Conservation (phyloP, 2,888 invertebrate genomes). For the Lithophane semibrunnea region DNA sequence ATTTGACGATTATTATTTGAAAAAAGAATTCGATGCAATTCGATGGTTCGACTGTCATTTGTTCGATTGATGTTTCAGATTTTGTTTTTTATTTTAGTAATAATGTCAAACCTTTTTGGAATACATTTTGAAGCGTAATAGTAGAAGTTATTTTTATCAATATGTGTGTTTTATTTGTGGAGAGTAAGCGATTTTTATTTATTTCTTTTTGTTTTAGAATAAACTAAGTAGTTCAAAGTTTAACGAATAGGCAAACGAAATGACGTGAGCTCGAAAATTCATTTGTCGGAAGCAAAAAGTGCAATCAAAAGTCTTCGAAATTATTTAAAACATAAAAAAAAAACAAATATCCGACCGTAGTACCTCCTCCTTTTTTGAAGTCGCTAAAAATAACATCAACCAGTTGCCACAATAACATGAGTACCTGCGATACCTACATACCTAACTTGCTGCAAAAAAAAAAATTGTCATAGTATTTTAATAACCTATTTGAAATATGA, state of each 20-base stretch:
- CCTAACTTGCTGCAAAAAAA: too few relatives aligned
- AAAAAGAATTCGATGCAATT: constrained; percentile 24
- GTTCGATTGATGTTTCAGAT: not conserved
- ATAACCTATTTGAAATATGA: not conserved
- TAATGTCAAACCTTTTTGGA: not conserved
- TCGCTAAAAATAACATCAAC: not conserved
- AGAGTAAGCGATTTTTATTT: not conserved
- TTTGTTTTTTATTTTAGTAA: not conserved
- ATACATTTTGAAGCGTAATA: not conserved
- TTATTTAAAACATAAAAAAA: too few relatives aligned
- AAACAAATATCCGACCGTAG: too few relatives aligned
- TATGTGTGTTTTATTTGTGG: not conserved
- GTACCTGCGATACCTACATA: too few relatives aligned
- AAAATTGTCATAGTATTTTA: too few relatives aligned
- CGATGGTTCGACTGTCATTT: constrained; percentile 24
- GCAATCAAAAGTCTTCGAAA: too few relatives aligned
- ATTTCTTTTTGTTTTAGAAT: not conserved
- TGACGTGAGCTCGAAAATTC: not conserved
- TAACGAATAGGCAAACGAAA: not conserved
- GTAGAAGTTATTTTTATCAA: not conserved
- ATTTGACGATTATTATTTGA: constrained; percentile 38
- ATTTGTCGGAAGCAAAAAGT: not conserved
- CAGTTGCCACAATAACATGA: not conserved
- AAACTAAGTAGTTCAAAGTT: not conserved
- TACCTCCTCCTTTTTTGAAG: too few relatives aligned